These are phyloP conservation scores for Grus americana DNA, from an alignment of 2,113 vertebrate species.

Conservation along the genomic window DNA sequence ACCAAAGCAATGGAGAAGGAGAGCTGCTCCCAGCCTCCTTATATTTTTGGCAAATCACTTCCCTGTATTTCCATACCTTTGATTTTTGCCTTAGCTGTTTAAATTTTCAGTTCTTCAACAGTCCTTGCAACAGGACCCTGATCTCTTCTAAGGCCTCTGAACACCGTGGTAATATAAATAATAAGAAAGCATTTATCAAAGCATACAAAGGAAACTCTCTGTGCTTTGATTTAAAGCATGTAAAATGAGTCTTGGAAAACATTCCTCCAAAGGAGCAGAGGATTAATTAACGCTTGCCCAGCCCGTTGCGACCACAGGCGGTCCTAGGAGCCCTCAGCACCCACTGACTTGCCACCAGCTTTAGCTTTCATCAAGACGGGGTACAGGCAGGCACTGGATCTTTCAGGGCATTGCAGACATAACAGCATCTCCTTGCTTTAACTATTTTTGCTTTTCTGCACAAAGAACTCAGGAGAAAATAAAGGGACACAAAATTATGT, in stretches of 20 bases:
- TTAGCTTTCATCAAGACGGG: neutral
- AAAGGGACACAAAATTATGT: neutral
- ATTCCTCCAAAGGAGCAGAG: neutral
- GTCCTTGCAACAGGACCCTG: neutral
- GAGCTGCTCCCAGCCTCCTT: neutral
- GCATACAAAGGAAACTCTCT: neutral
- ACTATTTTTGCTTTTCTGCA: neutral
- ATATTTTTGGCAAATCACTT: neutral
- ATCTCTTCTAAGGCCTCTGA: neutral
- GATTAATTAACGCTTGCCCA: neutral
- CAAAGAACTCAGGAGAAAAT: neutral
- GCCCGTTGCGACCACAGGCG: rapidly evolving
- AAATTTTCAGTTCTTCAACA: neutral
- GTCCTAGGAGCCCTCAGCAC: neutral
- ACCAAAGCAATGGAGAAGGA: neutral
- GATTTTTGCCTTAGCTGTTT: neutral
- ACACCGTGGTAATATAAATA: slow-evolving; percentile 5
- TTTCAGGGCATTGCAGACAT: neutral
- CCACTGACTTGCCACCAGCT: neutral
- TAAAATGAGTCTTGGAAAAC: slow-evolving; percentile 55
- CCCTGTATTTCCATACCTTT: neutral
- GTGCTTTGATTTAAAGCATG: slow-evolving; percentile 34
- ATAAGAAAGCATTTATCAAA: slow-evolving; percentile 30
- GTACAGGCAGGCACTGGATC: neutral
- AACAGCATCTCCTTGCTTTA: neutral